Percentiles rank a stretch among this genome's conserved stretches.
Evolutionary conservation across 2,113 vertebrate genomes (phyloP).

Genomic region (Pollachius pollachius): DNA sequence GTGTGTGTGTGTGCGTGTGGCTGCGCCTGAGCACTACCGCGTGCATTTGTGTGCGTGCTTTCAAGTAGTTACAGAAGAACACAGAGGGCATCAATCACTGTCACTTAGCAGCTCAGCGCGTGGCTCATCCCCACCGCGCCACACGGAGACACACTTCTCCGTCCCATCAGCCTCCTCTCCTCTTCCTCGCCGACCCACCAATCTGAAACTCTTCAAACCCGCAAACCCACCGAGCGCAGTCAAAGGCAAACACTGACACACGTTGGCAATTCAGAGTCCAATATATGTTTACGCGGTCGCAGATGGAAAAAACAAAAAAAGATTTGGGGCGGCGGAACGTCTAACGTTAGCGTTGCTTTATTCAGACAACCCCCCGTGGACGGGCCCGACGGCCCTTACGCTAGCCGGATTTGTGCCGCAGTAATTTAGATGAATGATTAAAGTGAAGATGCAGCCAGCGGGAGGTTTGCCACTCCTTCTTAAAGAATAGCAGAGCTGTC

Average conservation of each 20-base stretch:
- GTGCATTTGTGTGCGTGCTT: slow-evolving; percentile 24
- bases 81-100: slow-evolving; percentile 82
- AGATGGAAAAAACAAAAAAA: slow-evolving; percentile 55
- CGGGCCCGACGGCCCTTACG: slow-evolving; percentile 26
- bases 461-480: slow-evolving; percentile 72
- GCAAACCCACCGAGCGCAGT: slow-evolving; percentile 53
- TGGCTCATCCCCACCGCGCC: slow-evolving; percentile 57
- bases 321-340: slow-evolving; percentile 37
- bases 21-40: neutral
- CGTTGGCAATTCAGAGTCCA: slow-evolving; percentile 52
- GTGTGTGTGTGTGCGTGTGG: too few relatives aligned
- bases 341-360: neutral
- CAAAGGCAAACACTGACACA: slow-evolving; percentile 2
- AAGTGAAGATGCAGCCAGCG: slow-evolving; percentile 72
- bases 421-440: slow-evolving; percentile 83
- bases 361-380: neutral
- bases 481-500: slow-evolving; percentile 74
- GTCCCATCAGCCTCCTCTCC: slow-evolving; percentile 6
- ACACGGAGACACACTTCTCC: slow-evolving; percentile 10
- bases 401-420: slow-evolving; percentile 60
- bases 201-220: slow-evolving; percentile 64
- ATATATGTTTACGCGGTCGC: slow-evolving; percentile 63
- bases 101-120: slow-evolving; percentile 62
- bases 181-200: slow-evolving; percentile 22
- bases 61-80: slow-evolving; percentile 57